These are phyloP conservation scores for Galeopterus variegatus DNA, from an alignment of 2,113 vertebrate genomes.

Conservation along the genomic window DNA sequence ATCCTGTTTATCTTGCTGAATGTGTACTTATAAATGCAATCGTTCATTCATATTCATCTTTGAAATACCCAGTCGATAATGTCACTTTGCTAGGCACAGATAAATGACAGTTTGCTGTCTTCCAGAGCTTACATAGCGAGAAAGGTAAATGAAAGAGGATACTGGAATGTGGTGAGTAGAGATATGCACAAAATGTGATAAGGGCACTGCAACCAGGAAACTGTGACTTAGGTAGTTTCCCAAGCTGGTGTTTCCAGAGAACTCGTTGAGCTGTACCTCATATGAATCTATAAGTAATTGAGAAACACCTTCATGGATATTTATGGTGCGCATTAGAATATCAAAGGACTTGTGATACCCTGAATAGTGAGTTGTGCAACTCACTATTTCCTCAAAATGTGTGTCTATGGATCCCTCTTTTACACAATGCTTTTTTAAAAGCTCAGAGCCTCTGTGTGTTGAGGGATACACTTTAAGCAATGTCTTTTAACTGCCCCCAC, in stretches of 20 bases:
- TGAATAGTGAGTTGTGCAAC: neutral
- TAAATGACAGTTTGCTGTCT: neutral
- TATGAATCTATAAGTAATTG: neutral
- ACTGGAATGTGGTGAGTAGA: neutral
- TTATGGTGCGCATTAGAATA: neutral
- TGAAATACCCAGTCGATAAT: neutral
- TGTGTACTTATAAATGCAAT: neutral
- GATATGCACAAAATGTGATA: neutral
- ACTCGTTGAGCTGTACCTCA: neutral
- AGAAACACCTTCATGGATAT: slow-evolving; percentile 7
- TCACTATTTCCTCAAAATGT: slow-evolving; percentile 7
- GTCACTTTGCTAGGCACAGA: neutral
- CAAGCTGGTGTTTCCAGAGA: slow-evolving; percentile 17
- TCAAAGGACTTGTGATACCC: slow-evolving; percentile 9
- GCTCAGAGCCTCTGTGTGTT: neutral
- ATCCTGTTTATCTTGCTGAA: slow-evolving; percentile 9
- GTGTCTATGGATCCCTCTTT: neutral
- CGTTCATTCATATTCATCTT: neutral
- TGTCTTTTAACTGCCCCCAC: neutral
- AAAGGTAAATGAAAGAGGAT: slow-evolving; percentile 46
- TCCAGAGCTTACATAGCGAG: neutral
- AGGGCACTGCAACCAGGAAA: neutral
- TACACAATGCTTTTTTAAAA: neutral
- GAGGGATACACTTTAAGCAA: neutral
- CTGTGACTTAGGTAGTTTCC: neutral